Evolutionary conservation across 2,888 invertebrate genomes (phyloP), one percentile per base, ranked within the genome.

Genomic region (Diadromus collaris): DNA sequence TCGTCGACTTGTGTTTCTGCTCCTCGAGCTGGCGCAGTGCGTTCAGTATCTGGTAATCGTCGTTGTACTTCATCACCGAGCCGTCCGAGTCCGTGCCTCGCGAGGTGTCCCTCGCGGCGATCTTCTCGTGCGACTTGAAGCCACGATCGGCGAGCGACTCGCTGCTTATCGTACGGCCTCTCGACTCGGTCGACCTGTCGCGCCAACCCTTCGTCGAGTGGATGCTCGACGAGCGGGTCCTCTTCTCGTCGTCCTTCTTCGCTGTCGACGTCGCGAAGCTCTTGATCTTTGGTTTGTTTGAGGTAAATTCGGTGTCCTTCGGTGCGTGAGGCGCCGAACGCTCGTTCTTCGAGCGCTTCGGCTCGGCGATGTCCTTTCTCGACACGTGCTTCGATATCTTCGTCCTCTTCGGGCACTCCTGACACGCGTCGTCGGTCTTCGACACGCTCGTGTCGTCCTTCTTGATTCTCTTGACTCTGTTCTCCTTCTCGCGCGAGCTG

Each of bases 401-500:
- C 0, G 85, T 79, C 72, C 86, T 84, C 80, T 86, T 87, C 6
- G 78, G 73, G 51, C 82, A 64, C 21, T 87, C 86, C 63, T 84
- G 84, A 0, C 67, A 61, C 6, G 61, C 56, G 6, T 83, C 84
- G 21, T 88, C 89, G 21, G 65, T 79, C 65, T 84, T 88, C 24
- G 81, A 38, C 46, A 78, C 77, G 69, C 74, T 83, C 9, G 80
- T 80, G 38, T 90, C 89, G 61, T 90, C 89, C 61, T 88, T 89
- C 78, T 87, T 89, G 24, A 90, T 86, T 80, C 88, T 86, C 78
- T 88, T 90, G 0, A 87, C 86, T 68, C 89, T 83, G 74, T 90
- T 90, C 72, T 90, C 90, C 56, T 90, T 90, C 70, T 90, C 90
- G 41, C 88, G 87, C 2, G 87, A 89, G 77, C 78, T 88, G 63